Evolutionary conservation across 2,888 invertebrate species (phyloP).

Genomic region (Celastrina argiolus): DNA sequence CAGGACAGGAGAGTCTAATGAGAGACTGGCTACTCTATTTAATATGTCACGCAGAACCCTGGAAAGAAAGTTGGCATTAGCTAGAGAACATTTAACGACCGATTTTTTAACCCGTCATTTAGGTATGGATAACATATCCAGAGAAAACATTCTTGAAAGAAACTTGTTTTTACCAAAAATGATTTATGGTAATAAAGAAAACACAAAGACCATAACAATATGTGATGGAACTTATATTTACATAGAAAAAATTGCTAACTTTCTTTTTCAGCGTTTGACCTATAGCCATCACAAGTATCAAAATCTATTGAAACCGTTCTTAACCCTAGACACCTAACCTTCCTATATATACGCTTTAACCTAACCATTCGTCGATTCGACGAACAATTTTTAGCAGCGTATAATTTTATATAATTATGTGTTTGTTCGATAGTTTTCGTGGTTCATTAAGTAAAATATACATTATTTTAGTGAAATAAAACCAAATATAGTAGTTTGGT

Average conservation of each 20-base stretch:
- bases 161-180: slow-evolving; percentile 29
- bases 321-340: too few species aligned
- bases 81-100: slow-evolving; percentile 19
- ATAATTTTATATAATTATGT: too few species aligned
- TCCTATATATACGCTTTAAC: too few species aligned
- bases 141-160: slow-evolving; percentile 27
- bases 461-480: too few species aligned
- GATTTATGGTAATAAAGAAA: slow-evolving; percentile 25
- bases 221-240: neutral
- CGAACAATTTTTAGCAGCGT: too few species aligned
- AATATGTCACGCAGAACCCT: slow-evolving; percentile 27
- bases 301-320: neutral
- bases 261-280: neutral
- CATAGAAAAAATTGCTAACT: neutral
- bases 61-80: slow-evolving; percentile 25
- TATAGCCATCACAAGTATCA: neutral
- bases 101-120: slow-evolving; percentile 28
- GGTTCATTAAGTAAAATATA: too few species aligned
- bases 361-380: too few species aligned
- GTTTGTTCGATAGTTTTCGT: too few species aligned
- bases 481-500: too few species aligned
- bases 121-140: slow-evolving; percentile 27
- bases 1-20: slow-evolving; percentile 26
- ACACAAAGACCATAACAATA: neutral
- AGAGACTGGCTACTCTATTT: slow-evolving; percentile 26